These are phyloP conservation scores for Monarcha castaneiventris DNA, from an alignment of 2,113 vertebrate species.

Conservation along the genomic window DNA sequence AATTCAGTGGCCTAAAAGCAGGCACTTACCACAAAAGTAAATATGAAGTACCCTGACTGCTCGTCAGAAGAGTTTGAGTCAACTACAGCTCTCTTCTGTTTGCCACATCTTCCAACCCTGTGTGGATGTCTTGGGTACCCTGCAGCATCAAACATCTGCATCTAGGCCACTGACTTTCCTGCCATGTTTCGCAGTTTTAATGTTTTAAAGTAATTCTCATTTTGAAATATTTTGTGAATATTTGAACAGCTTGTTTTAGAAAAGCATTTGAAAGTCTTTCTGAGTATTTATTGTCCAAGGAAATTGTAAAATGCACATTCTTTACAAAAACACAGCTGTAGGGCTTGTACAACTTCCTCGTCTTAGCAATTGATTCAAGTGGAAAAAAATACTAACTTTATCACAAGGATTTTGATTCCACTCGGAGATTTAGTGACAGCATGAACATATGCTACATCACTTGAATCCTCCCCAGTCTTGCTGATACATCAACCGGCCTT, in stretches of 20 bases:
- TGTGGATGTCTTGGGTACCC: background rate
- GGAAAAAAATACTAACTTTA: background rate
- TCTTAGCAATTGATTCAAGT: background rate
- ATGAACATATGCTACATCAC: background rate
- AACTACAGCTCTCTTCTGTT: background rate
- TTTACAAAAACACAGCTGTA: background rate
- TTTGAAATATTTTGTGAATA: background rate
- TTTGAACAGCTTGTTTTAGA: background rate
- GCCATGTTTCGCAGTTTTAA: background rate
- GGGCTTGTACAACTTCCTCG: background rate
- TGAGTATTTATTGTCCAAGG: background rate
- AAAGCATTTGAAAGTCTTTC: background rate
- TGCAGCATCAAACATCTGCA: background rate
- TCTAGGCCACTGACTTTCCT: background rate
- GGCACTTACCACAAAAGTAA: background rate
- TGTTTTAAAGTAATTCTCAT: background rate
- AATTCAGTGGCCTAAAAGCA: background rate
- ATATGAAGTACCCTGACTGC: background rate
- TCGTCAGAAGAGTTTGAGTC: background rate
- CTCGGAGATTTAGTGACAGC: background rate
- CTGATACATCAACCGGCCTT: background rate
- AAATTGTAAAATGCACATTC: background rate
- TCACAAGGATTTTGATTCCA: background rate
- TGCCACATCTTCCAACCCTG: background rate
- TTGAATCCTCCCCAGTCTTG: background rate